Evolutionary conservation across 2,888 invertebrate species (phyloP).

Genomic region (Ennomos quercinarius): DNA sequence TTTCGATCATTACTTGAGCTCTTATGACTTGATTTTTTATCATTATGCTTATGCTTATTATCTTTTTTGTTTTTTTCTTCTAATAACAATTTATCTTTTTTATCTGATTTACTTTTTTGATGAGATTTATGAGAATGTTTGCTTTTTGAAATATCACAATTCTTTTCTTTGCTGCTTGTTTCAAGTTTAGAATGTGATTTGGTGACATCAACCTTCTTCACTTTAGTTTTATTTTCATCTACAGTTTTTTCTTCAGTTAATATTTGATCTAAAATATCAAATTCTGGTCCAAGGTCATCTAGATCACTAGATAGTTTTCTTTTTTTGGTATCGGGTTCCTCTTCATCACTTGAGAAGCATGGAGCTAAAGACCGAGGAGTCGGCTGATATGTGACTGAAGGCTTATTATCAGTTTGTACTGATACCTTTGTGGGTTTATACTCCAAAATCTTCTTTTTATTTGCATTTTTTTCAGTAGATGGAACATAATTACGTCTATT

Average conservation of each 20-base stretch:
- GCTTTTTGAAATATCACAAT: slow-evolving; percentile 32
- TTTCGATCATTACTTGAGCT: slow-evolving; percentile 63
- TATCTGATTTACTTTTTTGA: slow-evolving; percentile 41
- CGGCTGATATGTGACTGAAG: slow-evolving; percentile 73
- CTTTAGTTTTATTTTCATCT: slow-evolving; percentile 31
- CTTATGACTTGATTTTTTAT: slow-evolving; percentile 62
- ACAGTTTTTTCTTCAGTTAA: slow-evolving; percentile 73
- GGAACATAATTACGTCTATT: slow-evolving; percentile 74
- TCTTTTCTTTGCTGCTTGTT: slow-evolving; percentile 45
- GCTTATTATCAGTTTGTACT: slow-evolving; percentile 54
- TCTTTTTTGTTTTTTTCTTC: slow-evolving; percentile 26
- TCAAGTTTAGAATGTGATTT: slow-evolving; percentile 29
- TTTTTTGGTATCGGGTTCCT: slow-evolving; percentile 73
- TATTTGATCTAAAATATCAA: slow-evolving; percentile 82
- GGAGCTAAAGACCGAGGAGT: slow-evolving; percentile 76
- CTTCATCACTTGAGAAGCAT: slow-evolving; percentile 82
- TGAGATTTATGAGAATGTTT: slow-evolving; percentile 43
- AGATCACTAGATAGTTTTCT: slow-evolving; percentile 69
- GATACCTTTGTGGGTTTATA: slow-evolving; percentile 74
- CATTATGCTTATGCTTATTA: slow-evolving; percentile 11
- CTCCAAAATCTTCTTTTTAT: slow-evolving; percentile 74
- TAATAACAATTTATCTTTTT: slow-evolving; percentile 33
- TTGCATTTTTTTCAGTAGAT: slow-evolving; percentile 71
- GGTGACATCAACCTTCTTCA: neutral
- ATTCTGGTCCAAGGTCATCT: slow-evolving; percentile 79